Percentiles rank a stretch among this genome's conserved stretches.
These are phyloP conservation scores for Pandemis corylana DNA, from an alignment of 2,888 invertebrate genomes.

Conservation along the genomic window DNA sequence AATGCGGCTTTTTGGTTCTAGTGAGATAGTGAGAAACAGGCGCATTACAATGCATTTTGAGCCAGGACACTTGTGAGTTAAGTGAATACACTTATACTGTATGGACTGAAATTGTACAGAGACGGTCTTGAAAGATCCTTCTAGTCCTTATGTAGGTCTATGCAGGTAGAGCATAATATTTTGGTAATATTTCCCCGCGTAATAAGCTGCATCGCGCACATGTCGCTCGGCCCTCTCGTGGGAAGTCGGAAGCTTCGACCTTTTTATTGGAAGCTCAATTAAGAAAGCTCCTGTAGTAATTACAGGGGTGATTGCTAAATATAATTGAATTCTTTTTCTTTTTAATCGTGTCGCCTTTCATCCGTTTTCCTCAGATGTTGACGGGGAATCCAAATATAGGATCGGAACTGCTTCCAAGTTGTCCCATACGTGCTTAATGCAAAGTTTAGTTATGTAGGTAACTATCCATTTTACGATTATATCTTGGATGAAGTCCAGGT, in stretches of 20 bases:
- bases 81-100: no score
- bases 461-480: not conserved
- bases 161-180: slow-evolving; percentile 54
- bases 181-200: slow-evolving; percentile 68
- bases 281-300: slow-evolving; percentile 80
- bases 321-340: slow-evolving; percentile 78
- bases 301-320: slow-evolving; percentile 84
- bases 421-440: slow-evolving; percentile 14
- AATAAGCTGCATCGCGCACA: slow-evolving; percentile 79
- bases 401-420: slow-evolving; percentile 6
- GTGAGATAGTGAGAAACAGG: no score
- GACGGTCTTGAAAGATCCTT: not conserved
- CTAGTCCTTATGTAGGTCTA: slow-evolving; percentile 46
- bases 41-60: no score
- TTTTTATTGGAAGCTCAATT: slow-evolving; percentile 81
- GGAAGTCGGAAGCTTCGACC: slow-evolving; percentile 81
- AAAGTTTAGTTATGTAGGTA: not conserved
- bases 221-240: slow-evolving; percentile 68
- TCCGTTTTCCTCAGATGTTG: slow-evolving; percentile 50
- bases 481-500: no score
- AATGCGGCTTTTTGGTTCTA: no score
- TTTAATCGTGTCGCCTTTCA: slow-evolving; percentile 65
- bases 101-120: not conserved
- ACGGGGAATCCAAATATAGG: slow-evolving; percentile 49
- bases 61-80: no score